Evolutionary conservation across 2,888 invertebrate species (phyloP).

Genomic region (Glyphotaelius pellucidus): DNA sequence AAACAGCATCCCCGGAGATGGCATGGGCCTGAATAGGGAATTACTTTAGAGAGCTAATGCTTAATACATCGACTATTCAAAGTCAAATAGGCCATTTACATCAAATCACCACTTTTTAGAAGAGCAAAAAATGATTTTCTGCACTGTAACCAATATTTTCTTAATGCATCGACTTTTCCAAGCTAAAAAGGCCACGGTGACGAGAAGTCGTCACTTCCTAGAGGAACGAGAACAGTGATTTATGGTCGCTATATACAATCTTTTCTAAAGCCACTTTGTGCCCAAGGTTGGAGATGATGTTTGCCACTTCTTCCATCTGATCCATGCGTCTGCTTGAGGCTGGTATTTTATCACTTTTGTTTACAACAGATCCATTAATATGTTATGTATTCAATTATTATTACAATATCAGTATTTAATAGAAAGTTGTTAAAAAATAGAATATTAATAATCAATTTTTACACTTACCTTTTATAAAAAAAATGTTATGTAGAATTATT

Average conservation of each 20-base stretch:
- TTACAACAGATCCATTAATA: not conserved
- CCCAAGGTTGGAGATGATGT: not conserved
- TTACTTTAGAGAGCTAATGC: no score
- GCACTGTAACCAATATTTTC: not conserved
- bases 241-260: no score
- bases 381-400: not conserved
- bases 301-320: not conserved
- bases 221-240: no score
- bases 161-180: not conserved
- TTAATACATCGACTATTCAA: no score
- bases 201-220: no score
- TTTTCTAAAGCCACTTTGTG: not conserved
- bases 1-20: no score
- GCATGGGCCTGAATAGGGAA: no score
- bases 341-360: not conserved
- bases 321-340: not conserved
- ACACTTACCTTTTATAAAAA: not conserved
- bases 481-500: not conserved
- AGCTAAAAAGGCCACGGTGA: not conserved
- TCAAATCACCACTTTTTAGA: not conserved
- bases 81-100: no score
- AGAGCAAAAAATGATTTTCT: not conserved
- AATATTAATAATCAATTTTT: not conserved
- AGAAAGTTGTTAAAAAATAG: not conserved
- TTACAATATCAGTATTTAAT: not conserved